These are phyloP conservation scores for Lycorma delicatula DNA, from an alignment of 1,140 invertebrate species.

Conservation along the genomic window DNA sequence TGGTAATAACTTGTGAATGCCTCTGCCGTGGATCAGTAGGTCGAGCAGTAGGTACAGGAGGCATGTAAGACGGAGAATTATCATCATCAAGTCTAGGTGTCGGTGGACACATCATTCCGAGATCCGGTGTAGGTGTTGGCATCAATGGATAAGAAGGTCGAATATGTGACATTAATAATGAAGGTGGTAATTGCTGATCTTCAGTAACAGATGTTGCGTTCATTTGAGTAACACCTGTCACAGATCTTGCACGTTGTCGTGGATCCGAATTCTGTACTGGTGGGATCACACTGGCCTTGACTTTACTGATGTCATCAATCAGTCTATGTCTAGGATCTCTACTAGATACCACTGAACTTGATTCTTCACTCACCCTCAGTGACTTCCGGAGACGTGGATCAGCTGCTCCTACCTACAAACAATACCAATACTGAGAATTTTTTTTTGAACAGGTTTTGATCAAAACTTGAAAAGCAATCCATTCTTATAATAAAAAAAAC, in stretches of 20 bases:
- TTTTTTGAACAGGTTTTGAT: no score
- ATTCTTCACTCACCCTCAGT: background rate
- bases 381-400: conserved; percentile 9
- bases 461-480: no score
- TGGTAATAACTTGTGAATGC: no score
- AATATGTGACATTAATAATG: background rate
- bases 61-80: background rate
- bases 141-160: background rate
- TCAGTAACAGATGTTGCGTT: background rate
- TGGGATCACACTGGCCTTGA: background rate
- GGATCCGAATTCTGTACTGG: background rate
- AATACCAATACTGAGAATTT: no score
- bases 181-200: background rate
- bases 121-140: background rate
- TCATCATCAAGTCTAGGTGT: conserved; percentile 16
- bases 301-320: background rate
- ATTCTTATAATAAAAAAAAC: no score
- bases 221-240: background rate
- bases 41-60: background rate
- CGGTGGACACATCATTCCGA: conserved; percentile 5
- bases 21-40: conserved; percentile 11
- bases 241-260: background rate
- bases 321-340: conserved; percentile 10
- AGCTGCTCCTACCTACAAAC: conserved; percentile 9
- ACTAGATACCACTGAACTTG: background rate